phyloP scores from a whole-genome alignment of 2,113 vertebrate genomes.

The Podarcis raffonei region DNA sequence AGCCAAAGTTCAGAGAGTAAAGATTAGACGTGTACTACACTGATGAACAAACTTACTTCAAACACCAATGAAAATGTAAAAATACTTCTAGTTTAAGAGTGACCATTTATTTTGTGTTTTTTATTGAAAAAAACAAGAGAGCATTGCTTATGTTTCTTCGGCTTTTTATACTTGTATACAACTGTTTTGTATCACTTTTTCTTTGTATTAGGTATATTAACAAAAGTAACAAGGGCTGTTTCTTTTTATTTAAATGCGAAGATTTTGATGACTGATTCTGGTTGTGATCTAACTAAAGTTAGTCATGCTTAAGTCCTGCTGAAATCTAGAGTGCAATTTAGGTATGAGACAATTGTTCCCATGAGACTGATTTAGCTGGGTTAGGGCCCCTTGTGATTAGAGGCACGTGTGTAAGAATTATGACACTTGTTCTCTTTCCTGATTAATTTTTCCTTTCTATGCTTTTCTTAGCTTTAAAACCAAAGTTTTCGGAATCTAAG shows the following conservation, averaged over 20 bases:
- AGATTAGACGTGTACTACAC: not conserved
- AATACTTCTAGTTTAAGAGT: not conserved
- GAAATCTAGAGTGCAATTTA: not conserved
- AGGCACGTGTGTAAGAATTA: not conserved
- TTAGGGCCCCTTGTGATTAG: not conserved
- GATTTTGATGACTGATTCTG: not conserved
- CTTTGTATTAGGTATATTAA: not conserved
- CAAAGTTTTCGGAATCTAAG: constrained; percentile 95
- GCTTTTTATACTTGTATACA: not conserved
- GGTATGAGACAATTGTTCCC: not conserved
- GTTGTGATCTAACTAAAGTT: not conserved
- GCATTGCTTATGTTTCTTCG: not conserved
- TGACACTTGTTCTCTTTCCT: not conserved
- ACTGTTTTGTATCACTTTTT: not conserved
- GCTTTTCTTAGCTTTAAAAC: constrained; percentile 86
- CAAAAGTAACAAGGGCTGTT: not conserved
- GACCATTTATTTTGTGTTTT: not conserved
- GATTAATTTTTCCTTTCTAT: not conserved
- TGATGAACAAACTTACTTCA: not conserved
- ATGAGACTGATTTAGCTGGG: not conserved
- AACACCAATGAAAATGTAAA: not conserved
- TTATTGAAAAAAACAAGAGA: not conserved
- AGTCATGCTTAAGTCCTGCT: not conserved
- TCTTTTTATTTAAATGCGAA: not conserved
- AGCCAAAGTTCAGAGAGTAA: not conserved